Evolutionary conservation across 2,113 vertebrate species (phyloP).

Genomic region (Procavia capensis): DNA sequence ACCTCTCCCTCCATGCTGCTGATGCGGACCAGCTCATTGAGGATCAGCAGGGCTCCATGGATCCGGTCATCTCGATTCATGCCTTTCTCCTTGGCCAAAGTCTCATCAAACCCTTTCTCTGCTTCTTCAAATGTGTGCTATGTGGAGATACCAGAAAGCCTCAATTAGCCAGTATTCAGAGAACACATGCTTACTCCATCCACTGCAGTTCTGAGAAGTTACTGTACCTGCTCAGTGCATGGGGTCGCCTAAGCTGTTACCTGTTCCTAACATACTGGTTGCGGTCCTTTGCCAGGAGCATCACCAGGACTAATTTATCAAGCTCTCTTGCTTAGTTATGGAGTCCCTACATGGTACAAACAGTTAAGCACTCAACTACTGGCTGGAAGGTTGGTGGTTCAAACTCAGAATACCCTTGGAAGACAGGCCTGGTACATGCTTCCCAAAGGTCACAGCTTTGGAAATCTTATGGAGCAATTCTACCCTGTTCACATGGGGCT

Average conservation of each 20-base stretch:
- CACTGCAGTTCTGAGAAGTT: fast-evolving
- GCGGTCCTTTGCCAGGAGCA: background rate
- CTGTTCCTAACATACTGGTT: background rate
- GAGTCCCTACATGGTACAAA: background rate
- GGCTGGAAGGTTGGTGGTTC: background rate
- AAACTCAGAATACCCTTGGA: background rate
- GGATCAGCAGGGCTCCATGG: conserved; percentile 96
- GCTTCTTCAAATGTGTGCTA: conserved; percentile 99
- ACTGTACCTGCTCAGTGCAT: background rate
- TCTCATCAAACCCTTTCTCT: conserved; percentile 98
- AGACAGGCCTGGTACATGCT: background rate
- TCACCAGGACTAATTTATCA: background rate
- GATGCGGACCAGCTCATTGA: conserved; percentile 98
- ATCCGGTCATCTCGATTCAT: conserved; percentile 98
- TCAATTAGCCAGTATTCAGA: background rate
- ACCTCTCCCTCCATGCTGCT: conserved; percentile 99
- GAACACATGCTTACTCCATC: background rate
- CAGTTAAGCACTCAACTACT: background rate
- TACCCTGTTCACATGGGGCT: background rate
- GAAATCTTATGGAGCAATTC: background rate
- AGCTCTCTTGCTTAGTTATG: background rate
- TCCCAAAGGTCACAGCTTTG: background rate
- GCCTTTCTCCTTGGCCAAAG: conserved; percentile 97
- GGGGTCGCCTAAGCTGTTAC: background rate
- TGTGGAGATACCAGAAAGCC: background rate